phyloP scores from a whole-genome alignment of 2,888 invertebrate species.

The Daptonema setosum region DNA sequence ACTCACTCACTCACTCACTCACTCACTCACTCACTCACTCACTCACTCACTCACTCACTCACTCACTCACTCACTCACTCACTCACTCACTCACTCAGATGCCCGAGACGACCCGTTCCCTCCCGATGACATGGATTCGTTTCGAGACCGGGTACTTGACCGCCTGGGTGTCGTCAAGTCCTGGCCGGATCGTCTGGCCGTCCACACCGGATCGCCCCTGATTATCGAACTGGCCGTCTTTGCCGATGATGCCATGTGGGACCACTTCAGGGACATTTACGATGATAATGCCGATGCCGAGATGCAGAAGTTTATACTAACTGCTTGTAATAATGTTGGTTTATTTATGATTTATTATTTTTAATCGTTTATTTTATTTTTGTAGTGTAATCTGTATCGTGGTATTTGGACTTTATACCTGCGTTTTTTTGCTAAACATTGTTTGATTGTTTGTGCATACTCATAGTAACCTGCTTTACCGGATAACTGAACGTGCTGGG shows the following conservation, averaged over 20 bases:
- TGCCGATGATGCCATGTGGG: slow-evolving; percentile 22
- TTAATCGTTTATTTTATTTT: no score
- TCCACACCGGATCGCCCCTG: slow-evolving; percentile 9
- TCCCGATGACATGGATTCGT: background rate
- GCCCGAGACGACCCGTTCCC: slow-evolving; percentile 6
- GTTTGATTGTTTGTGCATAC: no score
- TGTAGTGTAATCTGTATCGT: no score
- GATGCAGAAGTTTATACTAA: slow-evolving; percentile 20
- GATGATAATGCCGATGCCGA: slow-evolving; percentile 15
- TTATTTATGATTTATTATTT: background rate
- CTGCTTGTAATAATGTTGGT: slow-evolving; percentile 20
- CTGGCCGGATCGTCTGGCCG: background rate
- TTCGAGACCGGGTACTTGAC: background rate
- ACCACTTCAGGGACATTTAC: slow-evolving; percentile 16
- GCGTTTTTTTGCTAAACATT: no score
- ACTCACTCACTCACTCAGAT: background rate
- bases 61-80: background rate
- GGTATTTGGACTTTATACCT: no score
- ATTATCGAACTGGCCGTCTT: slow-evolving; percentile 20
- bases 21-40: no score
- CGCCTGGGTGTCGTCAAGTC: background rate
- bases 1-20: no score
- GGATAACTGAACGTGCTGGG: no score
- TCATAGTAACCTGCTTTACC: no score
- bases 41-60: no score